These are phyloP conservation scores for Gymnodraco acuticeps DNA, from an alignment of 2,797 vertebrate species.

Conservation along the genomic window DNA sequence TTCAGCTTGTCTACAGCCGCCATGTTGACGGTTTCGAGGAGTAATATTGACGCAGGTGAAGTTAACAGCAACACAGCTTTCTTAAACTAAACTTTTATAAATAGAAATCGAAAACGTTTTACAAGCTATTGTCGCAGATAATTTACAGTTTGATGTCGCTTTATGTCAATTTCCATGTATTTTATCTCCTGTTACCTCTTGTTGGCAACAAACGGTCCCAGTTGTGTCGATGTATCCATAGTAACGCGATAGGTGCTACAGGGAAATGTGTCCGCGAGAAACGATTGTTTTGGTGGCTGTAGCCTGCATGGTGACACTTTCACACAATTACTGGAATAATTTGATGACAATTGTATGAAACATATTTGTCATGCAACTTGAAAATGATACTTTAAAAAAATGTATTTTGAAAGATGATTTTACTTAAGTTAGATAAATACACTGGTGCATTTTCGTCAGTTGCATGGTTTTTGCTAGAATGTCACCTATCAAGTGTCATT, in stretches of 20 bases:
- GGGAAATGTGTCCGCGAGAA: constrained; percentile 29
- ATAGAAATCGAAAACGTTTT: neutral
- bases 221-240: constrained; percentile 71
- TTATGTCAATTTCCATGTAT: neutral
- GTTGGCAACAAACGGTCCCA: neutral
- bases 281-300: neutral
- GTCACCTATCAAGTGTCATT: too few species aligned
- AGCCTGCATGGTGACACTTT: too few species aligned
- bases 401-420: too few species aligned
- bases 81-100: too few species aligned
- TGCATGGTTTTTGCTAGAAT: too few species aligned
- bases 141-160: neutral
- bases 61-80: neutral
- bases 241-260: constrained; percentile 52
- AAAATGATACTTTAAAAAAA: too few species aligned
- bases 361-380: too few species aligned
- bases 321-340: too few species aligned
- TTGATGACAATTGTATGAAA: too few species aligned
- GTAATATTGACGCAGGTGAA: neutral
- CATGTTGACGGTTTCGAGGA: constrained; percentile 72
- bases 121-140: neutral
- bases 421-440: too few species aligned
- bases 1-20: constrained; percentile 75
- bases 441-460: too few species aligned
- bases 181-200: neutral